These are phyloP conservation scores for Catostylus mosaicus DNA, from an alignment of 30 jellyfish, hydroid and myxozoan genomes.

Conservation along the genomic window DNA sequence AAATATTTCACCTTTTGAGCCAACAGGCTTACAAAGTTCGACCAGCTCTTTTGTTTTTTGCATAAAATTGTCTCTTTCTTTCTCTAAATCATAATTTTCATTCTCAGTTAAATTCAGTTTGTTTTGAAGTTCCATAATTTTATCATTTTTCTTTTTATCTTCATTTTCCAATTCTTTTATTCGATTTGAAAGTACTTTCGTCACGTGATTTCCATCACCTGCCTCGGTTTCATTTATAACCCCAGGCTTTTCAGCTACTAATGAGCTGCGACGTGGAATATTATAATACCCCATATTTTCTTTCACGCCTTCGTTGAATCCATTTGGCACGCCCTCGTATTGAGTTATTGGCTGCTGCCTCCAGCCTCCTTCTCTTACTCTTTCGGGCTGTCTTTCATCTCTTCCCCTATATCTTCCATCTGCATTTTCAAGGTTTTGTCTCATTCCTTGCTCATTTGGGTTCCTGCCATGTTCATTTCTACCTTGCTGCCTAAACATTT, in stretches of 20 bases:
- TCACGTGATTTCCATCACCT: conserved; percentile 28
- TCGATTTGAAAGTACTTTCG: conserved; percentile 23
- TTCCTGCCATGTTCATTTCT: neutral
- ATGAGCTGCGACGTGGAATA: neutral
- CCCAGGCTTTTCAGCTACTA: conserved; percentile 60
- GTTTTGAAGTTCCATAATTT: neutral
- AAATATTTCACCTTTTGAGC: neutral
- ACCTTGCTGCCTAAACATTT: neutral
- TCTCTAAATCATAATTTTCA: neutral
- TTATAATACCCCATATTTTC: neutral
- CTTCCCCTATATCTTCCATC: neutral
- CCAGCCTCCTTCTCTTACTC: neutral
- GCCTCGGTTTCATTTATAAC: conserved; percentile 16
- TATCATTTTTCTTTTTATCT: conserved; percentile 17
- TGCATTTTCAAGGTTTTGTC: neutral
- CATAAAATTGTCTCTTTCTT: neutral
- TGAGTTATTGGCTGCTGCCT: neutral
- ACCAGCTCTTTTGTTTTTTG: conserved; percentile 9
- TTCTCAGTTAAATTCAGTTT: conserved; percentile 3
- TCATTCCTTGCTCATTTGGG: neutral
- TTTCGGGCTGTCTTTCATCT: conserved; percentile 2
- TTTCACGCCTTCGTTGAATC: neutral
- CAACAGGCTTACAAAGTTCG: neutral
- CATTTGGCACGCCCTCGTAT: neutral
- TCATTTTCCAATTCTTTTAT: conserved; percentile 35